Evolutionary conservation across 1,140 invertebrate species (phyloP).

Genomic region (Brachionus rubens): DNA sequence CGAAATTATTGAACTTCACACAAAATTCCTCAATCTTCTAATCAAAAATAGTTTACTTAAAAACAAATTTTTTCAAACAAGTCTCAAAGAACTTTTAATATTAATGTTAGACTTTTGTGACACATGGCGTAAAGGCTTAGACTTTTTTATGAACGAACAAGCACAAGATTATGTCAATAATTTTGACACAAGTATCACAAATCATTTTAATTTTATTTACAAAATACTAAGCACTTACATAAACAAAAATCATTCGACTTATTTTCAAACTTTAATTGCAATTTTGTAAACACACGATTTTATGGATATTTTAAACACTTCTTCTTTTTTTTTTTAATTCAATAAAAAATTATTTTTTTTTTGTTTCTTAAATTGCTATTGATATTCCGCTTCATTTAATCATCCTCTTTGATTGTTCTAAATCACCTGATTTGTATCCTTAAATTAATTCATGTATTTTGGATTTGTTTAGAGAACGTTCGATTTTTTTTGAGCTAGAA

Average conservation of each 20-base stretch:
- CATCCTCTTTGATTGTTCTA: too few relatives aligned
- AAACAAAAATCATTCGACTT: constrained; percentile 37
- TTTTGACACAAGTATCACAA: constrained; percentile 12
- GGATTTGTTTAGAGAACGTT: too few relatives aligned
- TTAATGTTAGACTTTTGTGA: constrained; percentile 39
- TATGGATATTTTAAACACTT: too few relatives aligned
- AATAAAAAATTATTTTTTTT: too few relatives aligned
- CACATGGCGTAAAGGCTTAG: constrained; percentile 23
- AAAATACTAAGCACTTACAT: constrained; percentile 36
- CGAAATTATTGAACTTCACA: constrained; percentile 23
- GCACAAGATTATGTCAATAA: neutral
- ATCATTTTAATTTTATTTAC: constrained; percentile 27
- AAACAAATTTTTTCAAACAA: constrained; percentile 43
- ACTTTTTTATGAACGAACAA: neutral
- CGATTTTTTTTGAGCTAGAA: too few relatives aligned
- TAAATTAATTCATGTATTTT: too few relatives aligned
- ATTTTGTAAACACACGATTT: constrained; percentile 24
- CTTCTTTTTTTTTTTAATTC: neutral
- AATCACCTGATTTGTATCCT: too few relatives aligned
- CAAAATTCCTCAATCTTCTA: neutral
- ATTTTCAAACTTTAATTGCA: constrained; percentile 39
- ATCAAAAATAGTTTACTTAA: constrained; percentile 31
- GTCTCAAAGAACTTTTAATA: constrained; percentile 5
- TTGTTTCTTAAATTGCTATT: too few relatives aligned
- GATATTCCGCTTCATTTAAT: too few relatives aligned